phyloP scores from a whole-genome alignment of 2,113 vertebrate genomes.

The Crotalus tigris region DNA sequence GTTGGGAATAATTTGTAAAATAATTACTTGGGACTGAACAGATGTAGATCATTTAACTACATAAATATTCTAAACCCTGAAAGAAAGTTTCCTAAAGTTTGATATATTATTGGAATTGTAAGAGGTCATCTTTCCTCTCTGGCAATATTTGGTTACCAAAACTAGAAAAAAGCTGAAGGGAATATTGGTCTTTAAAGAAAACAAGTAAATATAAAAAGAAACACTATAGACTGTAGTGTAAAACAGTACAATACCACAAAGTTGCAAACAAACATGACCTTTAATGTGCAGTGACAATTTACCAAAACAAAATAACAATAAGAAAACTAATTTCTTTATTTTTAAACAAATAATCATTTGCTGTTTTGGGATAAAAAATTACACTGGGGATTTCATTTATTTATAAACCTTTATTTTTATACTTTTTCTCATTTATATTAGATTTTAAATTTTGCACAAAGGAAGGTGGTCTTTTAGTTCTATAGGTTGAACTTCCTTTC shows the following conservation, averaged over 20 bases:
- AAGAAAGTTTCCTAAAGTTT: background rate
- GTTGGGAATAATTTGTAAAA: background rate
- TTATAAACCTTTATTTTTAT: background rate
- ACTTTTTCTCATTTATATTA: background rate
- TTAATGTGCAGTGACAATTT: background rate
- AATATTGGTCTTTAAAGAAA: background rate
- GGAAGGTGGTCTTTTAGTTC: conserved; percentile 65
- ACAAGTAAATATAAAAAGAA: background rate
- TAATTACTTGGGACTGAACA: background rate
- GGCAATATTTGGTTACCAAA: background rate
- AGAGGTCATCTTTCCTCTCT: background rate
- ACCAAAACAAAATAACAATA: background rate
- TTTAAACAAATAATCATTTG: background rate
- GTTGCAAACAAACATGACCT: background rate
- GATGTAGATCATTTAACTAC: background rate
- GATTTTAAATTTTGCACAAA: conserved; percentile 62
- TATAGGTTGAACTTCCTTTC: conserved; percentile 73
- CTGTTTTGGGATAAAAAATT: background rate
- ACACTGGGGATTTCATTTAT: background rate
- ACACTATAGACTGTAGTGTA: background rate
- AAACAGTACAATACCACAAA: background rate
- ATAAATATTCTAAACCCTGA: background rate
- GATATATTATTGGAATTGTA: background rate
- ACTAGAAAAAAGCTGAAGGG: background rate
- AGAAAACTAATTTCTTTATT: background rate